These are phyloP conservation scores for Germaria angustata DNA, from an alignment of 2,888 invertebrate genomes.

Conservation along the genomic window DNA sequence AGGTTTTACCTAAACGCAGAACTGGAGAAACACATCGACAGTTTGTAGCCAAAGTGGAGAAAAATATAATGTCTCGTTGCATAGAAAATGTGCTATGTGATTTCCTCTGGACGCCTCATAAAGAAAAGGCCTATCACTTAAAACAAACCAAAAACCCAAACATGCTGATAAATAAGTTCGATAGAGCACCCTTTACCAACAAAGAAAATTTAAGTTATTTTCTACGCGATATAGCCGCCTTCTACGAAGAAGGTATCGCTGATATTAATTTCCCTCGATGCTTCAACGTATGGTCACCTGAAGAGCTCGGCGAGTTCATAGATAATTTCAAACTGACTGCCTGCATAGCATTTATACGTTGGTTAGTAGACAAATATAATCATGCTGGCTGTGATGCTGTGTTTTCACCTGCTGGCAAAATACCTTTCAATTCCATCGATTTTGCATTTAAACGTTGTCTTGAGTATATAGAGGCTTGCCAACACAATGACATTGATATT, in stretches of 20 bases:
- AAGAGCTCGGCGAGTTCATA: conserved; percentile 90
- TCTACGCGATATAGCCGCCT: conserved; percentile 91
- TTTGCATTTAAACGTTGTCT: conserved; percentile 90
- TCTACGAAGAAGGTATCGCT: conserved; percentile 89
- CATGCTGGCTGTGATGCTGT: conserved; percentile 82
- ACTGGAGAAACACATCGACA: conserved; percentile 81
- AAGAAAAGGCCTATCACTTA: conserved; percentile 84
- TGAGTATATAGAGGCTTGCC: conserved; percentile 87
- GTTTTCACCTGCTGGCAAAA: conserved; percentile 83
- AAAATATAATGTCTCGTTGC: conserved; percentile 87
- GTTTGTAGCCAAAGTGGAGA: conserved; percentile 84
- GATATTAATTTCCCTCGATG: conserved; percentile 92
- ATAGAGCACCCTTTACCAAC: conserved; percentile 93
- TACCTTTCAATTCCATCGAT: conserved; percentile 88
- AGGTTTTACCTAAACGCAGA: conserved; percentile 77
- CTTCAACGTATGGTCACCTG: conserved; percentile 90
- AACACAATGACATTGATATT: conserved; percentile 87
- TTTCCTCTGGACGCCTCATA: conserved; percentile 93
- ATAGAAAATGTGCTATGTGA: conserved; percentile 90
- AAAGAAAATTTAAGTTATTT: conserved; percentile 92
- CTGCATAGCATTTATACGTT: conserved; percentile 90
- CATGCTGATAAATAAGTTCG: conserved; percentile 90
- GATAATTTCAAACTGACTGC: conserved; percentile 95
- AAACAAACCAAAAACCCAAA: conserved; percentile 81
- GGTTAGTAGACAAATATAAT: conserved; percentile 84